Evolutionary conservation across 2,888 invertebrate species (phyloP).

Genomic region (Acronicta psi): DNA sequence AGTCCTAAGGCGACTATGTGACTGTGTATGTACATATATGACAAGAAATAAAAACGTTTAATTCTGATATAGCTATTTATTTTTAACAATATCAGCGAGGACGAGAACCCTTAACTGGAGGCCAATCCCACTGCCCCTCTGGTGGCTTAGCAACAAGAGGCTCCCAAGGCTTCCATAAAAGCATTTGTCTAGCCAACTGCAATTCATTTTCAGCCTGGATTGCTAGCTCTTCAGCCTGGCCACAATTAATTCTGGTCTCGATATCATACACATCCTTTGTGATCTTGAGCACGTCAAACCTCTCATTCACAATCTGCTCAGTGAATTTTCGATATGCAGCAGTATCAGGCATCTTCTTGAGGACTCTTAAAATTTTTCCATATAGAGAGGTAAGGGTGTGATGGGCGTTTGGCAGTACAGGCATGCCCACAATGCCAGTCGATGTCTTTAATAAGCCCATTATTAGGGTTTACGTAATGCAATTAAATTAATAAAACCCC

Average conservation of each 20-base stretch:
- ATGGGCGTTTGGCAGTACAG: conserved; percentile 93
- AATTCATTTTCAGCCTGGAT: conserved; percentile 98
- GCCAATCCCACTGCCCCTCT: conserved; percentile 98
- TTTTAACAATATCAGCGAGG: background rate
- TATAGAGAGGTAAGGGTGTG: conserved; percentile 94
- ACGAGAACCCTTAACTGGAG: conserved; percentile 87
- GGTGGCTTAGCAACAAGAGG: conserved; percentile 93
- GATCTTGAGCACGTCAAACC: conserved; percentile 91
- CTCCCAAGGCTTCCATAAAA: conserved; percentile 98
- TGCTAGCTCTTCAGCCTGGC: conserved; percentile 97
- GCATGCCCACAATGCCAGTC: conserved; percentile 95
- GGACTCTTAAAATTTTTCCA: conserved; percentile 94
- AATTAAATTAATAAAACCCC: background rate
- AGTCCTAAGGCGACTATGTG: too few species aligned
- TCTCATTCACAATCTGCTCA: conserved; percentile 93
- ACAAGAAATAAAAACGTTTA: background rate
- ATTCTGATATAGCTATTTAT: background rate
- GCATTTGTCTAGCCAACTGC: conserved; percentile 95
- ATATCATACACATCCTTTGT: conserved; percentile 90
- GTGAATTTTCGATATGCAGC: conserved; percentile 96
- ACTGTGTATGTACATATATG: too few species aligned
- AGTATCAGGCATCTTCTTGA: conserved; percentile 95
- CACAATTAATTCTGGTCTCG: conserved; percentile 95
- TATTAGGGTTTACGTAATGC: background rate
- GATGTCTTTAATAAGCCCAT: conserved; percentile 64